phyloP scores from a whole-genome alignment of 2,888 invertebrate genomes.

The Melipona beecheii region DNA sequence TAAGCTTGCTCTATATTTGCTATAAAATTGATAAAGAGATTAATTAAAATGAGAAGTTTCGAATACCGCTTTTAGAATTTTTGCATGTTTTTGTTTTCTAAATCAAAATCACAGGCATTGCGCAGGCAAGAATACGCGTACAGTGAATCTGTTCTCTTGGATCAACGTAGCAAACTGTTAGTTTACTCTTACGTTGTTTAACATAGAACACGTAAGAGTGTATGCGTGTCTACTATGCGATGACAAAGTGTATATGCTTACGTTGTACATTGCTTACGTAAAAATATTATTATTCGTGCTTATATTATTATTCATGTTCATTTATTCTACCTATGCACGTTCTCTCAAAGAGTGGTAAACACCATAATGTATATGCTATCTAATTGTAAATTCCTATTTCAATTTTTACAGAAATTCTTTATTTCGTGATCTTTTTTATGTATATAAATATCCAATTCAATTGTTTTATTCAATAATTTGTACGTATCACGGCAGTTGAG shows the following conservation, averaged over 20 bases:
- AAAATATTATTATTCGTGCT: slow-evolving; percentile 38
- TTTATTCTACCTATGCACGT: neutral
- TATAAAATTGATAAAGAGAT: neutral
- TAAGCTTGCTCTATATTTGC: neutral
- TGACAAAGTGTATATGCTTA: slow-evolving; percentile 12
- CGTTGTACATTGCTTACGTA: slow-evolving; percentile 20
- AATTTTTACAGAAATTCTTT: neutral
- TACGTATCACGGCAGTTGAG: neutral
- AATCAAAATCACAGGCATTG: neutral
- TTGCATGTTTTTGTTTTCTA: neutral
- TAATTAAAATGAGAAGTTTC: neutral
- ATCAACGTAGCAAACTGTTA: neutral
- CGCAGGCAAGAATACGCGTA: neutral
- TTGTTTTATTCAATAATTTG: neutral
- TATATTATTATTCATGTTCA: slow-evolving; percentile 52
- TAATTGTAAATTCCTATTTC: too few species aligned
- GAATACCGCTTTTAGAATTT: neutral
- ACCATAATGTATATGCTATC: too few species aligned
- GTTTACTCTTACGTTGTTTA: neutral
- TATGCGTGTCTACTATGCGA: neutral
- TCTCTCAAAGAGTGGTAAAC: neutral
- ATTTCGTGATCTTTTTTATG: neutral
- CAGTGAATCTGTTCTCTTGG: neutral
- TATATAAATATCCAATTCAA: neutral
- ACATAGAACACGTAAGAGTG: neutral